Conservation (phyloP, 2,888 invertebrate species). For the Chesias legatella region DNA sequence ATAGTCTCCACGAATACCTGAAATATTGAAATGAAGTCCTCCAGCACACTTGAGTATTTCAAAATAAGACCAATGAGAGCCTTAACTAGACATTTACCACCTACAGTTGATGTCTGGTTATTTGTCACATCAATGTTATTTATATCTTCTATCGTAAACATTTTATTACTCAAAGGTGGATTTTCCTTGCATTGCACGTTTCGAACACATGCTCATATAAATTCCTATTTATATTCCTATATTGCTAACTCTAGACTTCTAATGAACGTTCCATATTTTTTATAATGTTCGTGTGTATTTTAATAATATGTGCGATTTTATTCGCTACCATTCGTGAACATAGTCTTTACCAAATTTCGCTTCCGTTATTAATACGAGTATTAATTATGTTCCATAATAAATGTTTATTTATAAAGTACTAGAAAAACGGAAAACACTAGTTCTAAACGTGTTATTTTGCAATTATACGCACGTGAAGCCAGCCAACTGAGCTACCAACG, state of each 20-base stretch:
- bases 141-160: slow-evolving; percentile 62
- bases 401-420: slow-evolving; percentile 16
- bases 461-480: slow-evolving; percentile 43
- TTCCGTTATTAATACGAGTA: no score
- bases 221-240: slow-evolving; percentile 39
- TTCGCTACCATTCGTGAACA: no score
- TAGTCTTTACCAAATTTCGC: no score
- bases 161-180: slow-evolving; percentile 51
- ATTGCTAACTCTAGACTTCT: slow-evolving; percentile 18
- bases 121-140: slow-evolving; percentile 57
- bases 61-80: no score
- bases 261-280: not conserved
- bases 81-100: slow-evolving; percentile 30
- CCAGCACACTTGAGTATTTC: slow-evolving; percentile 13
- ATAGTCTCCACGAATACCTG: no score
- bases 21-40: not conserved
- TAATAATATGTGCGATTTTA: no score
- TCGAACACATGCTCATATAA: slow-evolving; percentile 41
- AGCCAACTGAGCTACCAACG: slow-evolving; percentile 55
- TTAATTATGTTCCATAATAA: slow-evolving; percentile 16
- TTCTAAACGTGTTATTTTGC: slow-evolving; percentile 32
- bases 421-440: slow-evolving; percentile 19
- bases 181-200: slow-evolving; percentile 43
- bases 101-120: slow-evolving; percentile 44
- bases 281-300: no score